Percentiles rank a stretch among this genome's conserved stretches.
Conservation (phyloP, 1,140 invertebrate species). For the Cheumatopsyche charites region DNA sequence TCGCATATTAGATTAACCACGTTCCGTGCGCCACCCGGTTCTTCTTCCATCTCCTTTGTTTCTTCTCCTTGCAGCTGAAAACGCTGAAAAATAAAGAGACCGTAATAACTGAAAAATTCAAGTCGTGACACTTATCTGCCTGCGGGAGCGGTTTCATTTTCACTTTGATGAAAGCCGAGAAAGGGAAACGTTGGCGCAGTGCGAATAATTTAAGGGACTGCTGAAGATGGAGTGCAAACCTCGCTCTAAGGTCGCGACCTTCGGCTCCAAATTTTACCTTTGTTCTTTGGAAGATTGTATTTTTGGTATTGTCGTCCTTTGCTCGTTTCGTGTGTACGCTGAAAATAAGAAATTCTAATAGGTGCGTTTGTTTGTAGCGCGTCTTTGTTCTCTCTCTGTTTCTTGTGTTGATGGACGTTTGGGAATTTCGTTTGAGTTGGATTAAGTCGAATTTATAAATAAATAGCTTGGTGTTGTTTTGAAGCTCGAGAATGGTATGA, state of each 20-base stretch:
- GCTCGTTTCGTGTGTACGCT: too few species aligned
- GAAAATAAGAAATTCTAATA: too few species aligned
- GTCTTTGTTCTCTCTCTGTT: too few species aligned
- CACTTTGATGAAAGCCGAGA: constrained; percentile 9
- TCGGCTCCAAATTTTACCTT: neutral
- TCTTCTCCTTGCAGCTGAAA: neutral
- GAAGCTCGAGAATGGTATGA: too few species aligned
- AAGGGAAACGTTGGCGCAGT: constrained; percentile 8
- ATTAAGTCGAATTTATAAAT: too few species aligned
- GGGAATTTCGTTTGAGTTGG: too few species aligned
- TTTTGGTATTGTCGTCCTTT: too few species aligned
- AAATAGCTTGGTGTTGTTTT: too few species aligned
- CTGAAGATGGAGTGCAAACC: constrained; percentile 9
- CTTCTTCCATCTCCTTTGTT: neutral
- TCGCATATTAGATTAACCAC: constrained; percentile 13
- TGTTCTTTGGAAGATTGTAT: neutral
- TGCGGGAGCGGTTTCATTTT: constrained; percentile 11
- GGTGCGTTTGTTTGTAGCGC: too few species aligned
- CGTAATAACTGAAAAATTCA: constrained; percentile 20
- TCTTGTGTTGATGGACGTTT: too few species aligned
- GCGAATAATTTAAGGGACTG: constrained; percentile 5
- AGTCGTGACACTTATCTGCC: constrained; percentile 13
- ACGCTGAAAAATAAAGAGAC: too few species aligned
- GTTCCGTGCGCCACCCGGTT: neutral
- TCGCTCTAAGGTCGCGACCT: neutral